Evolutionary conservation across 2,888 invertebrate species (phyloP).

Genomic region (Lysandra coridon): DNA sequence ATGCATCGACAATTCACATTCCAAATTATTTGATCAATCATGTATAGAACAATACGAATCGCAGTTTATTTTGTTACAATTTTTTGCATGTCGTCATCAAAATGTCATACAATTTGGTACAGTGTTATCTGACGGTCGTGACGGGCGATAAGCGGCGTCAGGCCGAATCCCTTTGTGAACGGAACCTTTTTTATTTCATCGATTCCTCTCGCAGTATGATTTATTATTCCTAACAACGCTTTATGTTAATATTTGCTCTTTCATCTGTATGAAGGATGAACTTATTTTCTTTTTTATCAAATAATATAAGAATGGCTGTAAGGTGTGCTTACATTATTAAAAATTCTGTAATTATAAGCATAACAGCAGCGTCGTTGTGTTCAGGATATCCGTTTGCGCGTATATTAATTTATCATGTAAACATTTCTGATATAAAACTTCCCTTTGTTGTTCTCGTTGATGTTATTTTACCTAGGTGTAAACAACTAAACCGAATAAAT

Average conservation of each 20-base stretch:
- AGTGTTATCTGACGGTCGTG: background rate
- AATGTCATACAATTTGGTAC: constrained; percentile 2
- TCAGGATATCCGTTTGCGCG: no score
- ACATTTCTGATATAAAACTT: no score
- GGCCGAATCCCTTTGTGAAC: background rate
- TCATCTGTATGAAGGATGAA: background rate
- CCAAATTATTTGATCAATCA: background rate
- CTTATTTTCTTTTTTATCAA: background rate
- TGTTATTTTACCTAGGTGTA: no score
- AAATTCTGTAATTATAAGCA: no score
- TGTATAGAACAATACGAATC: background rate
- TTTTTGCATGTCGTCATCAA: background rate
- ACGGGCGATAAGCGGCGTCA: background rate
- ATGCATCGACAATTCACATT: no score
- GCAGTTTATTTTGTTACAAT: background rate
- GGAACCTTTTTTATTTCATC: constrained; percentile 1
- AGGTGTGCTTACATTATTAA: background rate
- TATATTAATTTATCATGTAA: no score
- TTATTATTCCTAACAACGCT: background rate
- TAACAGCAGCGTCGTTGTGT: no score
- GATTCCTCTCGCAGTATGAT: background rate
- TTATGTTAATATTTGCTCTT: background rate
- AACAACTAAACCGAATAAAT: no score
- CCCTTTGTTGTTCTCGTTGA: no score
- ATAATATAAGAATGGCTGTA: background rate